Evolutionary conservation across 2,797 vertebrate genomes (phyloP).

Genomic region (Silurus aristotelis): DNA sequence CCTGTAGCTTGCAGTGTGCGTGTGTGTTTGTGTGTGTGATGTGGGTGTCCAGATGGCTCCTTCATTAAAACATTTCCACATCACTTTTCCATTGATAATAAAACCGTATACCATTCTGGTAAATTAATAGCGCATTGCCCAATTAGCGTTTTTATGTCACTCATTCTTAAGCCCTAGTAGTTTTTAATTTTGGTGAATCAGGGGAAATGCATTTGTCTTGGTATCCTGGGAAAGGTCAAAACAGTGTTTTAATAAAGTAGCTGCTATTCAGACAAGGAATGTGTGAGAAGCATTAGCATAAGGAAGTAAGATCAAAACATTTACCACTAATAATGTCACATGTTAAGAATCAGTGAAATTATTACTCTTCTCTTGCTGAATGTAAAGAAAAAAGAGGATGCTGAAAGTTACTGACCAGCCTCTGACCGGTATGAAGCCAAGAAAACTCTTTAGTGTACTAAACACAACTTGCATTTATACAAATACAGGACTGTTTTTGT

Average conservation of each 20-base stretch:
- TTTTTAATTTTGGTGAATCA: slow-evolving; percentile 69
- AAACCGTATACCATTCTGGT: slow-evolving; percentile 66
- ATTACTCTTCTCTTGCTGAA: background rate
- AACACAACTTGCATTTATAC: background rate
- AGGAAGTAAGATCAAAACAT: background rate
- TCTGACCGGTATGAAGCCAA: slow-evolving; percentile 67
- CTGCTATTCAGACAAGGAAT: slow-evolving; percentile 27
- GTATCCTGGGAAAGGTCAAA: slow-evolving; percentile 63
- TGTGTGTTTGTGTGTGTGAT: slow-evolving; percentile 6
- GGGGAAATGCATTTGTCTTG: slow-evolving; percentile 73
- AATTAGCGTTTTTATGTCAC: slow-evolving; percentile 74
- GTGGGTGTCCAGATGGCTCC: slow-evolving; percentile 67
- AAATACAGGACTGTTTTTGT: background rate
- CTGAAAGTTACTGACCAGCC: slow-evolving; percentile 65
- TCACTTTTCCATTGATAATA: slow-evolving; percentile 61
- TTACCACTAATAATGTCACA: background rate
- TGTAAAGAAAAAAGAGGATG: slow-evolving; percentile 62
- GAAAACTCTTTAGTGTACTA: slow-evolving; percentile 16
- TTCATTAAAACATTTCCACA: slow-evolving; percentile 70
- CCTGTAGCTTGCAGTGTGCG: background rate
- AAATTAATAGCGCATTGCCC: slow-evolving; percentile 67
- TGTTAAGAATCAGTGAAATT: background rate
- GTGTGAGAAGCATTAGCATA: slow-evolving; percentile 18
- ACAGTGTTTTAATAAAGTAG: slow-evolving; percentile 57
- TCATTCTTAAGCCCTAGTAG: slow-evolving; percentile 76